Base-by-base conservation (phyloP, 2,888 invertebrate species). In the Thymelicus acteon region DNA sequence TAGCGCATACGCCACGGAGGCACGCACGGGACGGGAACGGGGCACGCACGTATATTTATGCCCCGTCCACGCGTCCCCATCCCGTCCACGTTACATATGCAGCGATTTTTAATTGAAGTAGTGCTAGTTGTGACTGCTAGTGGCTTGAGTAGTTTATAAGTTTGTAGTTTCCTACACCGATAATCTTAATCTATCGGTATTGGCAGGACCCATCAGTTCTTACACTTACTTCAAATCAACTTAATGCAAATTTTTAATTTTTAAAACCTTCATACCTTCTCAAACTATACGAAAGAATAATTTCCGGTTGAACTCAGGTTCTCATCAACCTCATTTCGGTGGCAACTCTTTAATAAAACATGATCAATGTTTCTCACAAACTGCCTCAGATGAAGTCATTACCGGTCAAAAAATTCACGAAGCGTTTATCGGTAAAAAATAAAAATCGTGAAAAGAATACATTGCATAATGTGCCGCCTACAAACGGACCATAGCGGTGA, bases 401-500 rank as follows among this genome's bases (percentile, higher is more conserved):
- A 73, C 52, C 44, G 70, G 62, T 67, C 60, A 60, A 61, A 72
- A 60, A 72, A 72, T 72, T 75, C 70, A 67, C 61, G 54, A 62
- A 12, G 47, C 61, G 68, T 62, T 62, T 54, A 80, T 79, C 78
- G 78, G 78, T 75, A 79, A 81, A 80, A 82, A 79, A 81, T 76
- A 77, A 75, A 76, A 77, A 77, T 80, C 76, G 73, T 68, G 72
- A 67, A 74, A 77, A 76, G 77, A 77, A 76, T 19, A 19, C 19
- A 19, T 19, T 19, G 76, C 12, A 61, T 80, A 81, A 82, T 78
- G 76, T 82, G 79, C 73, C 76, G 75, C 75, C 78, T 78, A 78
- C 75, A 81, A 81, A 80, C 79, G 78, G 79, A 80, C 79, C 82
- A 83, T 58, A 81, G 80, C 80, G 47, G 37, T 8, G 15, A 58